phyloP scores from a whole-genome alignment of 2,888 invertebrate species.

The Muscina levida region DNA sequence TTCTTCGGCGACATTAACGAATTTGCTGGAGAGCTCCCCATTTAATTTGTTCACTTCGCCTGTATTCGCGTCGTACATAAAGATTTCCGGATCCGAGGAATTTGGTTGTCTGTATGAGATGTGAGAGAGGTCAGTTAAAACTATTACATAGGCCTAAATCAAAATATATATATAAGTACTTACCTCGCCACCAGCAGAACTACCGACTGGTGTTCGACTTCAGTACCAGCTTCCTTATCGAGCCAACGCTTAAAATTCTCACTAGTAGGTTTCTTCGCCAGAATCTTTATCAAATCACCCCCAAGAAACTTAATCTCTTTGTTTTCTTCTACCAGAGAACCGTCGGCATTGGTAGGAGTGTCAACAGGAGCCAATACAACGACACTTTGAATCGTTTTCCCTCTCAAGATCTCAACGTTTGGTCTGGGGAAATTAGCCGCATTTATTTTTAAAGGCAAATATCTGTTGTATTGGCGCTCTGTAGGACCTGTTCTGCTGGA shows the following conservation, averaged over 20 bases:
- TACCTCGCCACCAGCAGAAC: slow-evolving; percentile 91
- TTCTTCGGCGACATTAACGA: slow-evolving; percentile 92
- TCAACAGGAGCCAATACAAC: slow-evolving; percentile 92
- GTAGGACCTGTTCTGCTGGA: slow-evolving; percentile 86
- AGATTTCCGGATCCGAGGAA: slow-evolving; percentile 87
- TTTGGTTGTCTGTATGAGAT: slow-evolving; percentile 69
- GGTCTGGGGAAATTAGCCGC: slow-evolving; percentile 92
- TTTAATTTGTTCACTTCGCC: slow-evolving; percentile 88
- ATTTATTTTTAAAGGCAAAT: slow-evolving; percentile 90
- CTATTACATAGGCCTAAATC: too few relatives aligned
- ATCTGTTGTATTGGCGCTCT: slow-evolving; percentile 89
- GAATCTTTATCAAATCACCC: slow-evolving; percentile 87
- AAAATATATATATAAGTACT: slow-evolving; percentile 77
- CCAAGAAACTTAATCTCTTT: slow-evolving; percentile 88
- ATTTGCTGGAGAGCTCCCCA: slow-evolving; percentile 91
- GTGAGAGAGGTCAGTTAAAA: not conserved
- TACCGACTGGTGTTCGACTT: slow-evolving; percentile 89
- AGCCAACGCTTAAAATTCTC: slow-evolving; percentile 91
- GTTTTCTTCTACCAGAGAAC: slow-evolving; percentile 82
- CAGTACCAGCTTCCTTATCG: slow-evolving; percentile 87
- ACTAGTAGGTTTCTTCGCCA: slow-evolving; percentile 87
- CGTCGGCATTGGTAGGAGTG: slow-evolving; percentile 80
- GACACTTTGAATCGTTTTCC: slow-evolving; percentile 90
- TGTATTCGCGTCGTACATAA: slow-evolving; percentile 90
- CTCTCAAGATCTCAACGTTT: slow-evolving; percentile 87